These are phyloP conservation scores for Coleophora deauratella DNA, from an alignment of 2,888 invertebrate genomes.

Conservation along the genomic window DNA sequence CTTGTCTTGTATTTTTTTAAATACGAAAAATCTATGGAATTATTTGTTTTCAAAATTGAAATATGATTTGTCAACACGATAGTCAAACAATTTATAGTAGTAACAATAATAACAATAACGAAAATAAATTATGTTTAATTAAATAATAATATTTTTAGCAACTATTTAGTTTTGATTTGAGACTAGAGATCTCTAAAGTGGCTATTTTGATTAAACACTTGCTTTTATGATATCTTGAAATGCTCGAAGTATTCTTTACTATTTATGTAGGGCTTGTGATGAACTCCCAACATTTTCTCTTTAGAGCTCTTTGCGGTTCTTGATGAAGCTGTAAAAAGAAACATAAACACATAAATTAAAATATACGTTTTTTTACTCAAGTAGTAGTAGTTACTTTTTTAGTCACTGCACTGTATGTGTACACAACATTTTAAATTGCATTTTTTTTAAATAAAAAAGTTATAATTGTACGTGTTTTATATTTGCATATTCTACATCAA, in stretches of 20 bases:
- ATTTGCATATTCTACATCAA: too few species aligned
- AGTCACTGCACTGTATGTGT: too few species aligned
- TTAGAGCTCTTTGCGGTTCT: conserved; percentile 14
- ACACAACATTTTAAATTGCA: too few species aligned
- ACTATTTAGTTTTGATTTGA: neutral
- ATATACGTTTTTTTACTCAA: too few species aligned
- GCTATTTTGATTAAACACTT: conserved; percentile 17
- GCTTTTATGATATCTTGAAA: conserved; percentile 32
- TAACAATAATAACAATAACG: conserved; percentile 1
- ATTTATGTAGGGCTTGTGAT: conserved; percentile 22
- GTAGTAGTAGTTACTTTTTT: too few species aligned
- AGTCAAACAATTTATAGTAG: conserved; percentile 6
- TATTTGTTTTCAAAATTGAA: conserved; percentile 3
- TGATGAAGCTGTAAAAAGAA: conserved; percentile 28
- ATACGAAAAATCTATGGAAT: conserved; percentile 35
- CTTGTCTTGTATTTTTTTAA: conserved; percentile 23
- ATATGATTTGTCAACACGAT: conserved; percentile 6
- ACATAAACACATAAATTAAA: too few species aligned
- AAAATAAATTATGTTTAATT: conserved; percentile 8
- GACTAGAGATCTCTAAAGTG: conserved; percentile 6
- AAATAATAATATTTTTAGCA: conserved; percentile 1
- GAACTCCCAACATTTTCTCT: conserved; percentile 45
- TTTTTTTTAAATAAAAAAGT: too few species aligned
- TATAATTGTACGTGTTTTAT: too few species aligned
- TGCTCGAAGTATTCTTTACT: conserved; percentile 28